Evolutionary conservation across 1,140 invertebrate species (phyloP).

Genomic region (Lucilia cuprina): DNA sequence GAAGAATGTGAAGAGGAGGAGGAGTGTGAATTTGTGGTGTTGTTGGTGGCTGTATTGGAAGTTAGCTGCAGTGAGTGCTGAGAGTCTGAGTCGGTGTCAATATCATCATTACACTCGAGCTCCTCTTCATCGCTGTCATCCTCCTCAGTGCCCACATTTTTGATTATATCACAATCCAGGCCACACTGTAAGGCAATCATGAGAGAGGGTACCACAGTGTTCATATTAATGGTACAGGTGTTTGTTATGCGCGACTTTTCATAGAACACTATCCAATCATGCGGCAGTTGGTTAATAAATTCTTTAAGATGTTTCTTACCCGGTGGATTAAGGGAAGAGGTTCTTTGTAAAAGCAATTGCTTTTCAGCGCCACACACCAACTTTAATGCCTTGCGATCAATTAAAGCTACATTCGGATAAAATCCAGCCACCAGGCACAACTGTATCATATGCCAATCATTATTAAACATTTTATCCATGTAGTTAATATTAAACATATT

Average conservation of each 20-base stretch:
- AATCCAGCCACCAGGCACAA: constrained; percentile 84
- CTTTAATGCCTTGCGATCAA: constrained; percentile 61
- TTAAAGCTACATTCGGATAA: constrained; percentile 85
- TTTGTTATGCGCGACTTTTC: constrained; percentile 76
- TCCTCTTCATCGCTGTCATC: constrained; percentile 25
- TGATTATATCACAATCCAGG: constrained; percentile 21
- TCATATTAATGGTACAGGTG: constrained; percentile 74
- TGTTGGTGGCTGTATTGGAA: neutral
- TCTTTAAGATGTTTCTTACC: constrained; percentile 55
- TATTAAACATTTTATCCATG: constrained; percentile 46
- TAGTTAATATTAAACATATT: constrained; percentile 39
- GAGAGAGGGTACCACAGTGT: constrained; percentile 79
- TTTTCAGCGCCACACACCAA: constrained; percentile 71
- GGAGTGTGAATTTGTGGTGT: neutral
- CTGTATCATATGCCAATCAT: constrained; percentile 90
- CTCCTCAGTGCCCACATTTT: constrained; percentile 1
- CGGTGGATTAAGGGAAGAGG: constrained; percentile 69
- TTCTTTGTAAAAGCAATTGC: constrained; percentile 77
- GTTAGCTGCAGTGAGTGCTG: neutral
- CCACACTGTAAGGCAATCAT: constrained; percentile 82
- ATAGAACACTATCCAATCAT: constrained; percentile 85
- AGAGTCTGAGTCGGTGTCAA: constrained; percentile 5
- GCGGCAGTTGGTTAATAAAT: constrained; percentile 67
- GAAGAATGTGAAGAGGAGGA: neutral
- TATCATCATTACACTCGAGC: neutral